These are phyloP conservation scores for Zophobas atratus DNA, from an alignment of 1,140 invertebrate genomes.

Conservation along the genomic window DNA sequence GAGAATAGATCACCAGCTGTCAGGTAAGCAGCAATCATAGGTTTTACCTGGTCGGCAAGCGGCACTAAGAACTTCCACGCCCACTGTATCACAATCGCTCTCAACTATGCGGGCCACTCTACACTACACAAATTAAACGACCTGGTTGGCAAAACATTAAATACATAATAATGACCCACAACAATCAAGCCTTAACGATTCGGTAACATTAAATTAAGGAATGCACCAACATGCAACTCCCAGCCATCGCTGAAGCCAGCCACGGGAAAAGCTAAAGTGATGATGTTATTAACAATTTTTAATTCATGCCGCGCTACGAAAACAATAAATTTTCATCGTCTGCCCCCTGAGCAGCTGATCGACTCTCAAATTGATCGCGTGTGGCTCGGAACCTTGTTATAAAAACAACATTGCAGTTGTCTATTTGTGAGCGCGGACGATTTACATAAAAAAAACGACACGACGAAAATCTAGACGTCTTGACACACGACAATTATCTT, in stretches of 20 bases:
- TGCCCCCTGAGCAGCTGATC: constrained; percentile 49
- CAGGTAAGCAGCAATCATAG: constrained; percentile 61
- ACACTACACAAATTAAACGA: constrained; percentile 50
- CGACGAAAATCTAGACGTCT: constrained; percentile 2
- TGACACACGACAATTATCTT: constrained; percentile 13
- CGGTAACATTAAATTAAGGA: constrained; percentile 33
- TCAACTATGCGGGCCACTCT: constrained; percentile 55
- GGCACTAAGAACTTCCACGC: constrained; percentile 62
- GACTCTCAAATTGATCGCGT: constrained; percentile 49
- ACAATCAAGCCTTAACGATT: constrained; percentile 48
- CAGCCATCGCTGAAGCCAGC: not conserved
- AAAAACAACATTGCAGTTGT: constrained; percentile 50
- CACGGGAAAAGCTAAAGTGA: constrained; percentile 33
- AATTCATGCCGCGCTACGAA: constrained; percentile 41
- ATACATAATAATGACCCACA: constrained; percentile 49
- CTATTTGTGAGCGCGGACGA: constrained; percentile 41
- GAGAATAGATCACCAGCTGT: constrained; percentile 63
- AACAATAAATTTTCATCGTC: constrained; percentile 49
- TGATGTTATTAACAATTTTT: constrained; percentile 45
- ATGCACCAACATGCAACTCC: constrained; percentile 1
- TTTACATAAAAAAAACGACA: constrained; percentile 44
- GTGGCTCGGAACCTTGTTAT: constrained; percentile 46
- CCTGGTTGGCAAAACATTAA: constrained; percentile 49
- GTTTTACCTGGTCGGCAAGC: constrained; percentile 58
- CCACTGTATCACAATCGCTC: constrained; percentile 58